A percentile compares a stretch with the other conserved stretches of the same genome.
These are phyloP conservation scores for Carapus acus DNA, from an alignment of 2,797 vertebrate species.

Conservation along the genomic window DNA sequence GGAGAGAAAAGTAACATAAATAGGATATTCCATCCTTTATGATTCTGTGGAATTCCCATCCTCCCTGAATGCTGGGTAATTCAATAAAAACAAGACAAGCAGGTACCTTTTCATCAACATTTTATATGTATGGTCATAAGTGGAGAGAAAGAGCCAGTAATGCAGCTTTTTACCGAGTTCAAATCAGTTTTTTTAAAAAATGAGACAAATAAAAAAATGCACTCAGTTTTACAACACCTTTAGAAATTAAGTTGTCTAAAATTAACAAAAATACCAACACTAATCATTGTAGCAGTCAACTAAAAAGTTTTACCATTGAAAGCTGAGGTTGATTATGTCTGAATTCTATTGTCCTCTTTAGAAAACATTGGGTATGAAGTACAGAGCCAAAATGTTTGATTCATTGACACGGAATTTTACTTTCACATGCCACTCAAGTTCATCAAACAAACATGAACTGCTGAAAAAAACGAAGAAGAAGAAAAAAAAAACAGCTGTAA, in stretches of 20 bases:
- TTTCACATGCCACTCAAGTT: constrained; percentile 1
- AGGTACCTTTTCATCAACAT: constrained; percentile 61
- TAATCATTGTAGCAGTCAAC: constrained; percentile 66
- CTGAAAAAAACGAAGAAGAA: constrained; percentile 55
- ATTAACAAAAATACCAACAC: constrained; percentile 67
- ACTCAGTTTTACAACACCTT: constrained; percentile 68
- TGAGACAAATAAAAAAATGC: constrained; percentile 55
- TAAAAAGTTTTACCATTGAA: constrained; percentile 62
- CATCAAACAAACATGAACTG: constrained; percentile 40
- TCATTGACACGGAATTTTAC: constrained; percentile 9
- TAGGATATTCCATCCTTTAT: too few species aligned
- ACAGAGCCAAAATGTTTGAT: constrained; percentile 8
- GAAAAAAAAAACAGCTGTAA: too few species aligned
- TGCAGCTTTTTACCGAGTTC: constrained; percentile 70
- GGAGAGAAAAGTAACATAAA: too few species aligned
- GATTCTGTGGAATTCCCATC: neutral
- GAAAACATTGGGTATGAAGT: constrained; percentile 26
- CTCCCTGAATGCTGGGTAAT: neutral
- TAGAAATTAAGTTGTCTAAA: constrained; percentile 69
- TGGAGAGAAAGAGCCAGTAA: constrained; percentile 70
- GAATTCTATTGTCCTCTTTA: constrained; percentile 61
- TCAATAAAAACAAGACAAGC: constrained; percentile 49
- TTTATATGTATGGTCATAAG: constrained; percentile 71
- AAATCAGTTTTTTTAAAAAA: constrained; percentile 45
- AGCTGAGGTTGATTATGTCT: constrained; percentile 65